These are phyloP conservation scores for Caenorhabditis doughertyi DNA, from an alignment of 2,888 invertebrate species.

Conservation along the genomic window DNA sequence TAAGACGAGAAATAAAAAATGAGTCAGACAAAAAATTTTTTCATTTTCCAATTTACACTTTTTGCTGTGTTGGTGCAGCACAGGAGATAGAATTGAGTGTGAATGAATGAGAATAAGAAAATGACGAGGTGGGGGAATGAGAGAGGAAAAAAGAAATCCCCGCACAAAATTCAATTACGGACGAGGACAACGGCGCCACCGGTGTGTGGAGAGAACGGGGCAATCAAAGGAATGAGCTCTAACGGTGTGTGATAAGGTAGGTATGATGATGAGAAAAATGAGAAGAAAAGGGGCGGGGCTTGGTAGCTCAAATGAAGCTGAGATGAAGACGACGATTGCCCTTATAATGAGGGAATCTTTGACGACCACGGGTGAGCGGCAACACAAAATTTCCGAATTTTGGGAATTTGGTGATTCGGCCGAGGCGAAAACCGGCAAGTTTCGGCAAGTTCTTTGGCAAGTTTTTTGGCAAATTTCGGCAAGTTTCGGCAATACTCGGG, in stretches of 20 bases:
- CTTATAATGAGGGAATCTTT: no score
- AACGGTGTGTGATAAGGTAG: constrained; percentile 13
- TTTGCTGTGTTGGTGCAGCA: not conserved
- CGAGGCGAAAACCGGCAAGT: no score
- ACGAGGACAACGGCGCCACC: no score
- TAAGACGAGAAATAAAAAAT: not conserved
- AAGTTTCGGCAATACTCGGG: no score
- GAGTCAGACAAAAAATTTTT: not conserved
- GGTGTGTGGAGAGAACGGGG: no score
- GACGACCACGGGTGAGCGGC: no score
- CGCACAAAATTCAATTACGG: constrained; percentile 55
- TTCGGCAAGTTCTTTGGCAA: no score
- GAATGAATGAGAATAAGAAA: constrained; percentile 1
- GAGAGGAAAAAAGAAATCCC: constrained; percentile 29
- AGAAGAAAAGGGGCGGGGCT: not conserved
- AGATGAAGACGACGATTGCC: not conserved
- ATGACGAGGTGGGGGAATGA: not conserved
- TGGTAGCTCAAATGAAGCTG: not conserved
- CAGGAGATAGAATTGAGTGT: constrained; percentile 10
- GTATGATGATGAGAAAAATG: not conserved
- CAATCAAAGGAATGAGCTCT: not conserved
- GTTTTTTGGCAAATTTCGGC: no score
- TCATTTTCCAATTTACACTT: constrained; percentile 24
- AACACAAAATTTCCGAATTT: no score
- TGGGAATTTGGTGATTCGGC: no score